phyloP scores from a whole-genome alignment of 2,797 vertebrate genomes.

The Typhlichthys subterraneus region DNA sequence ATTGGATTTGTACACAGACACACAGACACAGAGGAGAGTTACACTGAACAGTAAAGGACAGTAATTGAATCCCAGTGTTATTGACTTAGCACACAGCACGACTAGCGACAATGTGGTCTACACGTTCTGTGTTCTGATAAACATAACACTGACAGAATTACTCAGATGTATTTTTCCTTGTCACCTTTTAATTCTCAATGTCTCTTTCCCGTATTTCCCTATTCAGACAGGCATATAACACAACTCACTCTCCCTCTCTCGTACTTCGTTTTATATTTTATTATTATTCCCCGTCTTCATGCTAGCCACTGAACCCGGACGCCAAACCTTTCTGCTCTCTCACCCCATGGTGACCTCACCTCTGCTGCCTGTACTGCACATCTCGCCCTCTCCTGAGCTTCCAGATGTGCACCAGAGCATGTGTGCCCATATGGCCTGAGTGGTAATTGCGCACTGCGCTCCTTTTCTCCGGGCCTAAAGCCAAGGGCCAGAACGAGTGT shows the following conservation, averaged over 20 bases:
- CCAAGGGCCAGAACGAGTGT: conserved; percentile 58
- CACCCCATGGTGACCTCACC: conserved; percentile 26
- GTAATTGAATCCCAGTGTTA: conserved; percentile 66
- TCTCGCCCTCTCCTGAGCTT: conserved; percentile 1
- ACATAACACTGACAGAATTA: conserved; percentile 54
- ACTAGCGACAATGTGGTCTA: conserved; percentile 39
- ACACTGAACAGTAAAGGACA: conserved; percentile 50
- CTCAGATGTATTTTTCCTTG: conserved; percentile 29
- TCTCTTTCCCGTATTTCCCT: conserved; percentile 51
- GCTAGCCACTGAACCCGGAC: conserved; percentile 18
- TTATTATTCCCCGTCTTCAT: conserved; percentile 25
- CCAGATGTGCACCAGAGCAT: conserved; percentile 22
- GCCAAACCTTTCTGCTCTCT: conserved; percentile 38
- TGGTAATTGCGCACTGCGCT: conserved; percentile 34
- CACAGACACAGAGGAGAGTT: conserved; percentile 15
- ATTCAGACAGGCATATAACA: conserved; percentile 16
- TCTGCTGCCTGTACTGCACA: conserved; percentile 11
- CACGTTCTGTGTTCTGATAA: conserved; percentile 59
- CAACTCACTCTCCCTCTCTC: conserved; percentile 16
- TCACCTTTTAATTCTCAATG: conserved; percentile 39
- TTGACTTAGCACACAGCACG: conserved; percentile 64
- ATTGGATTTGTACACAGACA: background rate
- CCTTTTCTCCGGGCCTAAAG: conserved; percentile 45
- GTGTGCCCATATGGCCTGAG: conserved; percentile 29
- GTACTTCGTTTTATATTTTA: conserved; percentile 24